Base-by-base conservation (phyloP, 2,797 vertebrate genomes). In the Australoheros facetus region DNA sequence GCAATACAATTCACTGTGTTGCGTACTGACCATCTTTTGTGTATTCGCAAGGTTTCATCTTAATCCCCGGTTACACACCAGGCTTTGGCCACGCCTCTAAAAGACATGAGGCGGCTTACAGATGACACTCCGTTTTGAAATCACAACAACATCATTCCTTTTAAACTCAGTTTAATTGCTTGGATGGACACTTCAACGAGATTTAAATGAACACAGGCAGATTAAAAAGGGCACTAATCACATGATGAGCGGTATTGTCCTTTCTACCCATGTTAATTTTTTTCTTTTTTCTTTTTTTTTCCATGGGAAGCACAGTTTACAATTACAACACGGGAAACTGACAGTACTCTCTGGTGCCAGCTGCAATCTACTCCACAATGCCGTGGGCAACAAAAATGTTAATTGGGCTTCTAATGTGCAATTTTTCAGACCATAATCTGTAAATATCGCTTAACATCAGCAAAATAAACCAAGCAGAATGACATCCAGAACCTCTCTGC, bases 331-430 rank as follows among this genome's bases (percentile, higher is more conserved):
- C n/a, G 39, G 73, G 57, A 80, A 83, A 71, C 74, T 76, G 83
- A 89, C 90, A 87, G 83, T 82, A 82, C 81, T 85, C 87, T 80
- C 37, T 62, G 39, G 48, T 60, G 90, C 89, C 92, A 95, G 93
- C 93, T 94, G 90, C 78, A 79, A 93, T 88, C 86, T 71, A 85
- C 84, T 86, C 84, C 88, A 85, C 85, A 82, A 83, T 84, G 93
- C 95, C 94, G 87, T 82, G 89, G 94, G 95, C 95, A 90, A 95
- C 85, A 91, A 90, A 95, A 93, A 96, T 96, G 95, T 93, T 95
- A 95, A 96, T 94, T 95, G 93, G 91, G 92, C 93, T 95, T 95
- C 92, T 95, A 96, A 96, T 95, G 91, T 94, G 93, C 91, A 88
- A 92, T 94, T 95, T 94, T 90, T 87, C 90, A 82, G 87, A 93